Percentiles rank a stretch among this genome's conserved stretches.
Conservation (phyloP, 2,113 vertebrate genomes). For the Brachionichthys hirsutus region DNA sequence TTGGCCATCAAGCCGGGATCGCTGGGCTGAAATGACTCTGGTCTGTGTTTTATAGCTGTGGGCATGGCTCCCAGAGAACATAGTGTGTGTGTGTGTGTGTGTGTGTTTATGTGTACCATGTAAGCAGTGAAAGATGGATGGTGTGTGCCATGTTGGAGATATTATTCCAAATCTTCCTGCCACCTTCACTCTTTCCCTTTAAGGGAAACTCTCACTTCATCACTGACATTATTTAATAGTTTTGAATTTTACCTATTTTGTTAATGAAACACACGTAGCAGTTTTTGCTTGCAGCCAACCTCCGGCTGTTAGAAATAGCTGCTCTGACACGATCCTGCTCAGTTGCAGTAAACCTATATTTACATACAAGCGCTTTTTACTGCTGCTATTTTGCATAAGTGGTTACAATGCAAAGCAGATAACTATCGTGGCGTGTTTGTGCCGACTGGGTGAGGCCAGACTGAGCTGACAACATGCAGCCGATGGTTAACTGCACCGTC, state of each 20-base stretch:
- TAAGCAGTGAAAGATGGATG: no score
- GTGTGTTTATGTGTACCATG: conserved; percentile 6
- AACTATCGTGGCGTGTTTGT: not conserved
- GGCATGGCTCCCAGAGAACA: conserved; percentile 47
- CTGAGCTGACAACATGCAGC: no score
- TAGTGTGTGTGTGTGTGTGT: not conserved
- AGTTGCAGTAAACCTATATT: not conserved
- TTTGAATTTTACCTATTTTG: not conserved
- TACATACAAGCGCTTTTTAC: conserved; percentile 3
- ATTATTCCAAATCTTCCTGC: no score
- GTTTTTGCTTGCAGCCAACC: not conserved
- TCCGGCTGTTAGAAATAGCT: not conserved
- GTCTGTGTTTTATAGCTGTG: conserved; percentile 49
- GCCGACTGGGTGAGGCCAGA: not conserved
- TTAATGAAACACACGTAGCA: not conserved
- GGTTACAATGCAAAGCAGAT: not conserved
- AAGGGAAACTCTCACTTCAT: conserved; percentile 10
- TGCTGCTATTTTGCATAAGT: conserved; percentile 5
- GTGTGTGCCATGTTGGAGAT: conserved; percentile 28
- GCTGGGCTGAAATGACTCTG: conserved; percentile 41
- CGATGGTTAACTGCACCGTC: no score
- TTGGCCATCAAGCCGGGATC: conserved; percentile 41
- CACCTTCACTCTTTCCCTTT: conserved; percentile 8
- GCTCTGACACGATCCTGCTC: no score
- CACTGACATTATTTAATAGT: not conserved